Evolutionary conservation across 2,113 vertebrate species (phyloP).

Genomic region (Xiphophorus maculatus): DNA sequence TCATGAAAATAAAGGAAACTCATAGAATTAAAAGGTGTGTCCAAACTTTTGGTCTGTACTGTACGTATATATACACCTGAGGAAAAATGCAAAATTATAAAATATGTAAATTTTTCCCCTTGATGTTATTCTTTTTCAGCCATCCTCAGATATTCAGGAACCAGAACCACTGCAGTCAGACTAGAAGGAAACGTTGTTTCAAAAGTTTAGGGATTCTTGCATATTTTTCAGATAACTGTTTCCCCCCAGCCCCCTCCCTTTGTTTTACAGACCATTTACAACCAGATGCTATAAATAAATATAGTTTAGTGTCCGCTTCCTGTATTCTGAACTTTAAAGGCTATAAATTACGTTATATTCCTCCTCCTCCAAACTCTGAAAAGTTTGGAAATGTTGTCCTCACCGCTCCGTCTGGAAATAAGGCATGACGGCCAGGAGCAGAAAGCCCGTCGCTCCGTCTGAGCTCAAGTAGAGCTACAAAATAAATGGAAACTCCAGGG

Average conservation of each 20-base stretch:
- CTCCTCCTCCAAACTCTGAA: background rate
- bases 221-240: background rate
- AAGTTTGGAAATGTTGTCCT: background rate
- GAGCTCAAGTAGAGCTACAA: background rate
- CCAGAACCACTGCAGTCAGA: background rate
- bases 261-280: background rate
- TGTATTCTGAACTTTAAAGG: background rate
- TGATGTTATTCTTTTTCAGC: background rate
- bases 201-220: background rate
- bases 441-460: background rate
- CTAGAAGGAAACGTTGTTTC: background rate
- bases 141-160: background rate
- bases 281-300: background rate
- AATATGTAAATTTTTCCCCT: background rate
- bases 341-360: background rate
- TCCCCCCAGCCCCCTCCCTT: background rate
- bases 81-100: background rate
- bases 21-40: too few species aligned
- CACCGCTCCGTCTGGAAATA: slow-evolving; percentile 43
- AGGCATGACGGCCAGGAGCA: slow-evolving; percentile 11
- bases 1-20: too few species aligned
- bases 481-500: background rate
- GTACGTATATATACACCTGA: too few species aligned
- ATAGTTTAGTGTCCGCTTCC: background rate
- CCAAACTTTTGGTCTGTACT: too few species aligned